Base-by-base conservation (phyloP, 30 jellyfish, hydroid and myxozoan genomes). In the Morbakka virulenta region DNA sequence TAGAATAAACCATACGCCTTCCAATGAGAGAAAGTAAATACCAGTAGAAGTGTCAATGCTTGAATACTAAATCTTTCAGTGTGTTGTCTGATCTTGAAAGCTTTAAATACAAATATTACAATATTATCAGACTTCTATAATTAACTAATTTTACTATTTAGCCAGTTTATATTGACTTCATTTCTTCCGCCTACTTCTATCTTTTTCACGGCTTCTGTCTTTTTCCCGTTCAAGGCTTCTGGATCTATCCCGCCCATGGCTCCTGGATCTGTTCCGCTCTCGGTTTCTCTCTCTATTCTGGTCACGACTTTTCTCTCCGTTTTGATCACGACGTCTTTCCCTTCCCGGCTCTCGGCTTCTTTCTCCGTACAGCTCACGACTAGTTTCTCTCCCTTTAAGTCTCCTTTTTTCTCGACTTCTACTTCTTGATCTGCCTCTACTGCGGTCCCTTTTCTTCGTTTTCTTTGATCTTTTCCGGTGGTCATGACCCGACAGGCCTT, bases 401-500 rank as follows among this genome's bases (percentile, higher is more conserved):
- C 36, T 4, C 4, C 52, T 75, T 74, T 80, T 82, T 49, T 17
- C 11, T 13, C 73, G 0, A 0, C 48, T 63, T 1, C 67, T 34
- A 2, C 64, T 85, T 17, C 30, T 0, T 30, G 29, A 22, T 50
- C 81, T 52, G 57, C 49, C 74, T 32, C 27, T 67, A 28, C 79
- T 34, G 4, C 64, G 57, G 64, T 78, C 83, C 31, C 53, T 30
- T 50, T 61, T 34, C 69, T 35, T 77, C 74, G 36, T 26, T 0
- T 47, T 14, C 65, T 28, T 2, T 27, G 22, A 20, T 52, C 57
- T 6, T 77, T 64, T 32, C 69, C 32, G 32, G 23, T 67, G 17
- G n/a, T 23, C 3, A 64, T 49, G 48, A 62, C 62, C 52, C 88
- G 61, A 0, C 83, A 32, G 26, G 77, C 65, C 79, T 4, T 50